phyloP scores from a whole-genome alignment of 2,797 vertebrate species.

The Austrolebias charrua region DNA sequence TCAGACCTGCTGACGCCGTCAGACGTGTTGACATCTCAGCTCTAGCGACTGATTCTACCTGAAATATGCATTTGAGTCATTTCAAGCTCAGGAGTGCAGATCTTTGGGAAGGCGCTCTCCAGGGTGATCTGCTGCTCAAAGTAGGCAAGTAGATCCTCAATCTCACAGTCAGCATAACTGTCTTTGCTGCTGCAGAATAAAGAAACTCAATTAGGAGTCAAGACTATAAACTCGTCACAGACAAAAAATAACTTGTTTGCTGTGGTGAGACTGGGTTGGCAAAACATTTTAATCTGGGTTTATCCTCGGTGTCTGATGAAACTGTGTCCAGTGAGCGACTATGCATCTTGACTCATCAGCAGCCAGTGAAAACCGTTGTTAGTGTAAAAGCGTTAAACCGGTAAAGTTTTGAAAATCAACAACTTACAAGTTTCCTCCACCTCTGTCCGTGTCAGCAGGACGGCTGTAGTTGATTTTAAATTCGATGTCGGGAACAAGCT shows the following conservation, averaged over 20 bases:
- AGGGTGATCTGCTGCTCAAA: constrained; percentile 92
- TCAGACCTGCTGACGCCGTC: background rate
- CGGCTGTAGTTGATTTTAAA: constrained; percentile 95
- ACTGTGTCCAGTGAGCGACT: too few relatives aligned
- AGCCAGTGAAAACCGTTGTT: too few relatives aligned
- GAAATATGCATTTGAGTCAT: constrained; percentile 90
- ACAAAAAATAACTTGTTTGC: background rate
- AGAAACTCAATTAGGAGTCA: background rate
- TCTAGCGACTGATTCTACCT: constrained; percentile 69
- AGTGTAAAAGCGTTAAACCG: background rate
- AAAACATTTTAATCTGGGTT: background rate
- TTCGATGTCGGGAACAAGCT: constrained; percentile 97
- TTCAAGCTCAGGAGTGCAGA: constrained; percentile 89
- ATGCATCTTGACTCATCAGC: too few relatives aligned
- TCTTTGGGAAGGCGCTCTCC: constrained; percentile 86
- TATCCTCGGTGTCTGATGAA: background rate
- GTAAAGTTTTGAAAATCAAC: too few relatives aligned
- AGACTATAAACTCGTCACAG: background rate
- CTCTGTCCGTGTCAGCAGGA: constrained; percentile 87
- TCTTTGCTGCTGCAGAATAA: constrained; percentile 80
- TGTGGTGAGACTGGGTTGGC: background rate
- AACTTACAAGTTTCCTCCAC: constrained; percentile 87
- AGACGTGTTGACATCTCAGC: background rate
- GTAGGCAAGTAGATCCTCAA: constrained; percentile 89
- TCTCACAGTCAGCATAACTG: constrained; percentile 82